These are phyloP conservation scores for Carassius carassius DNA, from an alignment of 2,113 vertebrate genomes.

Conservation along the genomic window DNA sequence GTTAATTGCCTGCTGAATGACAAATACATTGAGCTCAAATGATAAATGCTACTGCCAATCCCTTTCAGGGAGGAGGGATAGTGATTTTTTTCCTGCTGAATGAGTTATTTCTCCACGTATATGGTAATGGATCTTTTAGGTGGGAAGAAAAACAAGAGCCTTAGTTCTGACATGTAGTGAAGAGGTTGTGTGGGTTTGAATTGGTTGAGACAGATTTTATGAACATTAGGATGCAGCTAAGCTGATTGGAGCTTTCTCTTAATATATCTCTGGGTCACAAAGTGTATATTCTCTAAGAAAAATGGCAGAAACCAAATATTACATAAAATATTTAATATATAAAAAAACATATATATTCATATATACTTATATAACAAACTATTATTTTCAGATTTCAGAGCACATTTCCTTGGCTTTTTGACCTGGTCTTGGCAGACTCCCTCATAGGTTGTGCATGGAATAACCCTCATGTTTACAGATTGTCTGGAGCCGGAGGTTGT, in stretches of 20 bases:
- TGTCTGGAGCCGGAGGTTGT: constrained; percentile 20
- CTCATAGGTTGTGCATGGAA: neutral
- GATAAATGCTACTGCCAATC: constrained; percentile 9
- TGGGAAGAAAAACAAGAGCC: neutral
- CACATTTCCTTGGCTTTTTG: neutral
- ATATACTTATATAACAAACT: neutral
- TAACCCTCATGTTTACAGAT: constrained; percentile 41
- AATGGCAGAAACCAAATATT: neutral
- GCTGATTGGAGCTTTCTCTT: neutral
- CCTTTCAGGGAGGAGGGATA: constrained; percentile 1
- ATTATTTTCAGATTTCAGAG: neutral
- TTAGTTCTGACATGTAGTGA: neutral
- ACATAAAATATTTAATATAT: neutral
- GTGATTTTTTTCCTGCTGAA: constrained; percentile 8
- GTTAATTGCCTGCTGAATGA: constrained; percentile 22
- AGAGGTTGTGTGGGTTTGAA: neutral
- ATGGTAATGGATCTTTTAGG: constrained; percentile 27
- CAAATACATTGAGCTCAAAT: constrained; percentile 11
- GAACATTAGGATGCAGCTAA: neutral
- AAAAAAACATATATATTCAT: neutral
- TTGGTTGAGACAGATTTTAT: neutral
- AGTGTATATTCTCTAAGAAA: neutral
- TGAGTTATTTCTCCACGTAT: constrained; percentile 18
- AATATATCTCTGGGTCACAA: neutral
- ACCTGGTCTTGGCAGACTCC: neutral